Evolutionary conservation across 2,888 invertebrate species (phyloP).

Genomic region (Watsonalla binaria): DNA sequence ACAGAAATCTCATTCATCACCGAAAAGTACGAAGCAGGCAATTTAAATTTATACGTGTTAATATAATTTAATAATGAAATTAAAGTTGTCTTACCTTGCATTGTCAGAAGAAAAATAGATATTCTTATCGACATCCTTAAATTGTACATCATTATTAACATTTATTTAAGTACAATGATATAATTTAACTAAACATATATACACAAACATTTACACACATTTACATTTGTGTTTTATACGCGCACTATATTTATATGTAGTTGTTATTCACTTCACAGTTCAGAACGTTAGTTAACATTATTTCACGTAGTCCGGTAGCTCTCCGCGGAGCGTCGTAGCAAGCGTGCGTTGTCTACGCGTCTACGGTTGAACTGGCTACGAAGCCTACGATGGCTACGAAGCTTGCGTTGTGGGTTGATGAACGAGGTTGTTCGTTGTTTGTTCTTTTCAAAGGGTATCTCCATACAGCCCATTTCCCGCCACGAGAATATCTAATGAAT

Average conservation of each 20-base stretch:
- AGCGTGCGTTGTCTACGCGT: slow-evolving; percentile 29
- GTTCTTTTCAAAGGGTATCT: slow-evolving; percentile 43
- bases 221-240: slow-evolving; percentile 1
- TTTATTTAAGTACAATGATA: slow-evolving; percentile 18
- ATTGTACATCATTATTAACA: slow-evolving; percentile 30
- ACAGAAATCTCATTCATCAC: no score
- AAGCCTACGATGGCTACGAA: slow-evolving; percentile 21
- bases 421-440: slow-evolving; percentile 47
- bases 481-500: slow-evolving; percentile 23
- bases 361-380: slow-evolving; percentile 32
- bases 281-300: slow-evolving; percentile 1
- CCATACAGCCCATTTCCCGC: slow-evolving; percentile 35
- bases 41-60: no score
- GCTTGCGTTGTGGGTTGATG: slow-evolving; percentile 23
- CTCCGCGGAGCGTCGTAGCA: slow-evolving; percentile 9
- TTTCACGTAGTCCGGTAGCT: slow-evolving; percentile 2
- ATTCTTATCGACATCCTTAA: slow-evolving; percentile 29
- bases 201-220: slow-evolving; percentile 21
- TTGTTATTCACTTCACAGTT: not conserved
- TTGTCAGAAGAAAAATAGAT: slow-evolving; percentile 32
- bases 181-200: slow-evolving; percentile 16
- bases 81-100: slow-evolving; percentile 32
- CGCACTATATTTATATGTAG: not conserved
- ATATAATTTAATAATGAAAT: not conserved
- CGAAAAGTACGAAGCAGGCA: no score